Base-by-base conservation (phyloP, 2,113 vertebrate species). In the Sceloporus tristichus region DNA sequence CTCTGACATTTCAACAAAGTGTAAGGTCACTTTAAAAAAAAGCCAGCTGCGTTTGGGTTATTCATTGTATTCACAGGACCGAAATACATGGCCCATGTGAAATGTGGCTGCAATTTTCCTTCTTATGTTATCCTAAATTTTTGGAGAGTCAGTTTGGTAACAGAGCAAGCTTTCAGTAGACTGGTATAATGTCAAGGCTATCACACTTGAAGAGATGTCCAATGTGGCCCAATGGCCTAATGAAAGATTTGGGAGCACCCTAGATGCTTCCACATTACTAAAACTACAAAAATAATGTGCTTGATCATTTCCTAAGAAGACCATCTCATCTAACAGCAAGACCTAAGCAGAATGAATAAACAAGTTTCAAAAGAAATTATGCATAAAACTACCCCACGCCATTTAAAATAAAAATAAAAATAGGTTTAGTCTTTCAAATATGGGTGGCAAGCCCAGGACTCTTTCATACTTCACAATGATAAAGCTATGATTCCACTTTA, bases 111-210 rank as follows among this genome's bases (percentile, higher is more conserved):
- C 8, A 77, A 80, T 2, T 88, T 92, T 91, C 66, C 83, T 40
- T 88, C 56, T 88, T 42, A 29, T 34, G 65, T 76, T 89, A 70
- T 76, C 78, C 75, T 87, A 90, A 90, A 87, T 66, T 78, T 88
- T 34, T 73, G 40, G 81, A 82, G 79, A 54, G 48, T 34, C 79
- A 40, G 59, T 82, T 59, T 83, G 65, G 11, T 25, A 70, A 74
- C 77, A 85, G 16, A 59, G 16, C 40, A 85, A 5, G 2, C 68
- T 9, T 76, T 88, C 82, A 86, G 23, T 25, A 11, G 40, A 75
- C 13, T 48, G 21, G 34, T 82, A 66, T 11, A 42, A 62, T 48
- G 16, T 62, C 16, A 62, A 62, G 59, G 18, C 59, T 62, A 16
- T 62, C 59, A 62, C 68, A 71, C 27, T 71, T 27, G 27, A 71